A percentile compares a stretch with the other conserved stretches of the same genome.
phyloP scores from a whole-genome alignment of 2,888 invertebrate species.

The Calameuta pallipes region DNA sequence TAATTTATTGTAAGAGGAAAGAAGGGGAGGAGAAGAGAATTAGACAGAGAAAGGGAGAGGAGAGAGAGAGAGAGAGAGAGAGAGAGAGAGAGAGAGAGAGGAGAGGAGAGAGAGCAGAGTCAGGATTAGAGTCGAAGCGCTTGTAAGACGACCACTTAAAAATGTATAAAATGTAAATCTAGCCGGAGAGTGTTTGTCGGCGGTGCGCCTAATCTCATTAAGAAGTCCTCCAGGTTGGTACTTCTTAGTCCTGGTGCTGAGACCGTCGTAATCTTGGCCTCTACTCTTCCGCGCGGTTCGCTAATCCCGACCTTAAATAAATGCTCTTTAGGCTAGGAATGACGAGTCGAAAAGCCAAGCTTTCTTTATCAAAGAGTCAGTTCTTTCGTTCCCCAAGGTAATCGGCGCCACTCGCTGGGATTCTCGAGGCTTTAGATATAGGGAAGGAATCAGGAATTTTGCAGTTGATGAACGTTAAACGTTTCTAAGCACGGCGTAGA shows the following conservation, averaged over 20 bases:
- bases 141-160: constrained; percentile 55
- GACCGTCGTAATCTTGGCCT: constrained; percentile 2
- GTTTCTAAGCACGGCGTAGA: background rate
- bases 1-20: background rate
- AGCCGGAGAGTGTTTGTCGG: constrained; percentile 62
- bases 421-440: background rate
- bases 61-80: no score
- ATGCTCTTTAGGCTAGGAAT: constrained; percentile 55
- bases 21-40: background rate
- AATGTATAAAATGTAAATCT: constrained; percentile 66
- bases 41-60: no score
- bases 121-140: constrained; percentile 30
- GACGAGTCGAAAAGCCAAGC: constrained; percentile 42
- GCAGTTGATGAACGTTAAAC: background rate
- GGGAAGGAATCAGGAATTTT: background rate
- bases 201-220: constrained; percentile 64
- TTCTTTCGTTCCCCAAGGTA: background rate
- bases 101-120: background rate
- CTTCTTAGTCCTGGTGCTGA: constrained; percentile 32
- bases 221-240: constrained; percentile 58
- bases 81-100: no score
- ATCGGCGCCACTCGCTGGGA: background rate
- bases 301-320: constrained; percentile 62
- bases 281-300: constrained; percentile 36
- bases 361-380: background rate